These are phyloP conservation scores for Paraplagusia blochii DNA, from an alignment of 2,113 vertebrate genomes.

Conservation along the genomic window DNA sequence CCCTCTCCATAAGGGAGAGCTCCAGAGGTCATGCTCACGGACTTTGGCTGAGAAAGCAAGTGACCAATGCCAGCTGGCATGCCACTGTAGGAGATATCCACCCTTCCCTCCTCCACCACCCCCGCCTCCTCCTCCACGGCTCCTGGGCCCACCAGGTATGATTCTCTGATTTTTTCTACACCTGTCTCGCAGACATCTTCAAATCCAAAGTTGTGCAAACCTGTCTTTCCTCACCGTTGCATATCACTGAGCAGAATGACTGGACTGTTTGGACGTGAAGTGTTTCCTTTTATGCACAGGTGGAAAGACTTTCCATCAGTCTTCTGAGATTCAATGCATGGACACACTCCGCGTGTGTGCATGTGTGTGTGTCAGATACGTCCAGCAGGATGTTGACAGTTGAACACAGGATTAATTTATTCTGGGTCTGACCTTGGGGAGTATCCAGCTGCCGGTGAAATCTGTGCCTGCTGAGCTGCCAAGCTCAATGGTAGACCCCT, in stretches of 20 bases:
- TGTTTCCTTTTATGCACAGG: conserved; percentile 37
- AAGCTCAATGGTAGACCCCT: conserved; percentile 61
- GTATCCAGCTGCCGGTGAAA: conserved; percentile 72
- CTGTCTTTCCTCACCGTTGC: conserved; percentile 19
- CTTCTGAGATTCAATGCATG: conserved; percentile 23
- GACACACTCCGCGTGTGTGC: conserved; percentile 16
- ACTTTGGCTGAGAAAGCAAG: conserved; percentile 80
- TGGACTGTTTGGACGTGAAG: conserved; percentile 34
- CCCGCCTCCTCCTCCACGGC: conserved; percentile 87
- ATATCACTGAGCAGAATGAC: conserved; percentile 20
- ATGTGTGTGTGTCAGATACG: conserved; percentile 35
- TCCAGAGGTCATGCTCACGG: conserved; percentile 92
- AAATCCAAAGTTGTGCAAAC: conserved; percentile 23
- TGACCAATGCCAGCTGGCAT: conserved; percentile 87
- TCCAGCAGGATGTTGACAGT: conserved; percentile 66
- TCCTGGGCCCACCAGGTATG: conserved; percentile 84
- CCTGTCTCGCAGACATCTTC: conserved; percentile 16
- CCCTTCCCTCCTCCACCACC: conserved; percentile 88
- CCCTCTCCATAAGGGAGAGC: conserved; percentile 82
- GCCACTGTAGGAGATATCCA: conserved; percentile 90
- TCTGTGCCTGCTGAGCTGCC: conserved; percentile 69
- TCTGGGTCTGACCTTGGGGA: conserved; percentile 67
- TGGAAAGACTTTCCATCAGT: conserved; percentile 27
- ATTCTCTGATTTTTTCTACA: conserved; percentile 23
- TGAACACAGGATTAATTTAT: conserved; percentile 70